These are phyloP conservation scores for Ictalurus punctatus DNA, from an alignment of 2,113 vertebrate genomes.

Conservation along the genomic window DNA sequence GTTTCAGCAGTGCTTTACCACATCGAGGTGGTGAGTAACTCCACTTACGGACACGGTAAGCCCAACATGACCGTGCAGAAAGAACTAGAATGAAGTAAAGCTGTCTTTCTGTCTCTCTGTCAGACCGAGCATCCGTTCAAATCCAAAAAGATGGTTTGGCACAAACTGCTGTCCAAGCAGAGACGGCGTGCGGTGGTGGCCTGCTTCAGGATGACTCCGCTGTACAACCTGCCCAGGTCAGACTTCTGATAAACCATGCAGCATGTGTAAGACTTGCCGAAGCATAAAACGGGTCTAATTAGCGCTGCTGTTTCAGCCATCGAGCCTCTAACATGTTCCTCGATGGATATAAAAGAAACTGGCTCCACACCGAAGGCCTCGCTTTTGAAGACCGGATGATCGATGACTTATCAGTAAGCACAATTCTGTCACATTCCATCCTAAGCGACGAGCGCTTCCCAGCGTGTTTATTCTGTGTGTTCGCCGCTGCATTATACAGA, in stretches of 20 bases:
- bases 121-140: constrained; percentile 91
- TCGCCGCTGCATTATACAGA: constrained; percentile 59
- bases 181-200: constrained; percentile 90
- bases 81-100: too few relatives aligned
- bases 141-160: constrained; percentile 95
- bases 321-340: constrained; percentile 93
- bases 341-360: constrained; percentile 84
- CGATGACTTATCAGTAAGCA: constrained; percentile 87
- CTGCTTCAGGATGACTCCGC: constrained; percentile 91
- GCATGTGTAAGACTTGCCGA: neutral
- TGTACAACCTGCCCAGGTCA: constrained; percentile 91
- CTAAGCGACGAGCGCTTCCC: too few relatives aligned
- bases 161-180: constrained; percentile 93
- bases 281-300: constrained; percentile 3
- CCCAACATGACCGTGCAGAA: neutral
- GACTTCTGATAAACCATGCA: neutral
- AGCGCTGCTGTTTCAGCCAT: constrained; percentile 72
- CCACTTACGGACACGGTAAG: neutral
- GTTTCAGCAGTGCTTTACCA: constrained; percentile 90
- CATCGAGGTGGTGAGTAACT: constrained; percentile 79
- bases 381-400: constrained; percentile 95
- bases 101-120: neutral
- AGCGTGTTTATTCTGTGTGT: neutral
- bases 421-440: neutral
- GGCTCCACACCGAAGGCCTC: constrained; percentile 85